Percentiles rank a stretch among this genome's conserved stretches.
Evolutionary conservation across 2,113 vertebrate species (phyloP).

Genomic region (Felis chaus): DNA sequence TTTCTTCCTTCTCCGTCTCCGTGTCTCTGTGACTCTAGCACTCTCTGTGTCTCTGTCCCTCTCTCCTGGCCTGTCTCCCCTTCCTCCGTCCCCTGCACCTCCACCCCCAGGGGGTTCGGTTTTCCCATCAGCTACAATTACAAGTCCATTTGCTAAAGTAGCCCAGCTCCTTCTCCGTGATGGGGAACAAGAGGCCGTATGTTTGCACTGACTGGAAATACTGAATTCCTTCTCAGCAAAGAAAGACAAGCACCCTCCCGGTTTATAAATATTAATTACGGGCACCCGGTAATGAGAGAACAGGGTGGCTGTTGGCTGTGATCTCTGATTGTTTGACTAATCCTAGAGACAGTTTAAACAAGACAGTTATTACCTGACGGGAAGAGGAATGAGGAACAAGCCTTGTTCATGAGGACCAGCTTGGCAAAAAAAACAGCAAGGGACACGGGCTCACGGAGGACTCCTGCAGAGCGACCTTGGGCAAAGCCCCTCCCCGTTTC

Average conservation of each 20-base stretch:
- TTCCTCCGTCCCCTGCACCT: not conserved
- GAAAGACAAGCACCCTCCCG: constrained; percentile 69
- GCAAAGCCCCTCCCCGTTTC: not conserved
- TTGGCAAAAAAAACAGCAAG: not conserved
- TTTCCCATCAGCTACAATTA: constrained; percentile 64
- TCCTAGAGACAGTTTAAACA: constrained; percentile 81
- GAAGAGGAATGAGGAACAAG: constrained; percentile 75
- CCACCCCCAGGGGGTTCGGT: not conserved
- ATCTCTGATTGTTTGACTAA: constrained; percentile 84
- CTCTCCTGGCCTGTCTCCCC: not conserved
- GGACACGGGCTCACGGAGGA: not conserved
- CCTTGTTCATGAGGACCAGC: not conserved
- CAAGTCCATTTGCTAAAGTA: constrained; percentile 48
- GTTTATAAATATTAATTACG: constrained; percentile 86
- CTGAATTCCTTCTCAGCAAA: constrained; percentile 74
- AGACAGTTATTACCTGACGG: constrained; percentile 73
- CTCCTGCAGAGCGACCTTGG: not conserved
- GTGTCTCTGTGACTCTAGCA: not conserved
- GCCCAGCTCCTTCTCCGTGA: constrained; percentile 39
- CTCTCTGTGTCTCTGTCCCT: not conserved
- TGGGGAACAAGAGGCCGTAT: constrained; percentile 75
- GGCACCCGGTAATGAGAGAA: constrained; percentile 72
- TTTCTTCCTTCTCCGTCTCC: not conserved
- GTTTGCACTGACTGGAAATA: constrained; percentile 77
- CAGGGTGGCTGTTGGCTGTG: constrained; percentile 77